These are phyloP conservation scores for Triplophysa dalaica DNA, from an alignment of 2,113 vertebrate genomes.

Conservation along the genomic window DNA sequence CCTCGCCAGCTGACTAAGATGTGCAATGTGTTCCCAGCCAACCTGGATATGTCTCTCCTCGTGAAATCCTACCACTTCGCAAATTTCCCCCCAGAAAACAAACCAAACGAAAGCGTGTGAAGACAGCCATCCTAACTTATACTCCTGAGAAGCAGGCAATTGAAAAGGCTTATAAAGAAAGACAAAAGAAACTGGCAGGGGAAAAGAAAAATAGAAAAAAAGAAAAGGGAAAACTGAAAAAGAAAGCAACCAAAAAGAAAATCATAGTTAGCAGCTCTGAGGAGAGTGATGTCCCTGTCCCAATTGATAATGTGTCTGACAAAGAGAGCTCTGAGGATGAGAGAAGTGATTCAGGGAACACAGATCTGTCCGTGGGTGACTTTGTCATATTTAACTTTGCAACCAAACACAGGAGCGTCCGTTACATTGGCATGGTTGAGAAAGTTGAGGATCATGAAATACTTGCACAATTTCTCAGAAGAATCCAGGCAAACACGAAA, in stretches of 20 bases:
- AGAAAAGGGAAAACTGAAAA: slow-evolving; percentile 44
- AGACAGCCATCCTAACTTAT: slow-evolving; percentile 40
- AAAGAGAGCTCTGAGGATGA: not conserved
- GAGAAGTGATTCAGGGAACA: not conserved
- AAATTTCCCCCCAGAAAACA: too few species aligned
- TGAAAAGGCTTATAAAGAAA: slow-evolving; percentile 41
- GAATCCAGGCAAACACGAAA: slow-evolving; percentile 24
- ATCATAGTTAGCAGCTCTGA: not conserved
- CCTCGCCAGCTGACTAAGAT: too few species aligned
- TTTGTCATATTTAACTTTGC: not conserved
- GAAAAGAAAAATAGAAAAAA: slow-evolving; percentile 37
- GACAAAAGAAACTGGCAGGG: slow-evolving; percentile 30
- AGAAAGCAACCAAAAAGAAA: slow-evolving; percentile 6
- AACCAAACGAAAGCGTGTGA: slow-evolving; percentile 20
- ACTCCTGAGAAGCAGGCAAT: slow-evolving; percentile 42
- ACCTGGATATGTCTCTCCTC: too few species aligned
- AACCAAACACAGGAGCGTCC: not conserved
- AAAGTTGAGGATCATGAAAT: slow-evolving; percentile 7
- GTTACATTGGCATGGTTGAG: not conserved
- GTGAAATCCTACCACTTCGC: too few species aligned
- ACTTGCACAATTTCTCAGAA: slow-evolving; percentile 26
- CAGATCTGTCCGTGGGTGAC: slow-evolving; percentile 11
- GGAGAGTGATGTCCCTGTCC: not conserved
- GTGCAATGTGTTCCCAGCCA: too few species aligned
- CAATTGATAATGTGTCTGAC: slow-evolving; percentile 1